These are phyloP conservation scores for Cichladusa arquata DNA, from an alignment of 2,113 vertebrate species.

Conservation along the genomic window DNA sequence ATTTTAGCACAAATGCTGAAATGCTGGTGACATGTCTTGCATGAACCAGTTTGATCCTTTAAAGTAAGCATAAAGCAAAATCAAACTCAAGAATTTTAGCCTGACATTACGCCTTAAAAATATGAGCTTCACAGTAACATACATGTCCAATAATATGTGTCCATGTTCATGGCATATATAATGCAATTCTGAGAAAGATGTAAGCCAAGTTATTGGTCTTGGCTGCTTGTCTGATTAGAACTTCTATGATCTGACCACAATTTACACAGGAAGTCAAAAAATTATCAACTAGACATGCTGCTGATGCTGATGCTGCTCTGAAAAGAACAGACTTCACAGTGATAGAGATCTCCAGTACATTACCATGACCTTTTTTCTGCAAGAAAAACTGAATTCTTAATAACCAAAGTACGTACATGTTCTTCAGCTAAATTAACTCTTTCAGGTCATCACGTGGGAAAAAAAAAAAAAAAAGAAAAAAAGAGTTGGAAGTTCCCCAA, in stretches of 20 bases:
- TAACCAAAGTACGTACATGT: neutral
- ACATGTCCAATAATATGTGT: neutral
- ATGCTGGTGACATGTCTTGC: neutral
- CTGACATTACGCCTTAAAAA: neutral
- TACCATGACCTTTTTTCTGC: neutral
- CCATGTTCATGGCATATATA: neutral
- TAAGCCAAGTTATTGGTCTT: neutral
- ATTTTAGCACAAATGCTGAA: neutral
- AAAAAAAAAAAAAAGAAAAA: neutral
- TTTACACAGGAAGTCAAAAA: neutral
- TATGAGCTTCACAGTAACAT: neutral
- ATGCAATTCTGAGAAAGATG: neutral
- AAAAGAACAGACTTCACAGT: neutral
- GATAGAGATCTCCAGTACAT: neutral
- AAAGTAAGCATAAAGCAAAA: neutral
- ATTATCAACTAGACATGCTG: accelerated
- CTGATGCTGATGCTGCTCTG: neutral
- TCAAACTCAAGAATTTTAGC: neutral
- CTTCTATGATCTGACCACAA: neutral
- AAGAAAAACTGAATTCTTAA: neutral
- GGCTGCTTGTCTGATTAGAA: neutral
- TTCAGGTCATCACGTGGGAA: neutral
- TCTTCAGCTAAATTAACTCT: neutral
- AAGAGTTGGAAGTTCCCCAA: neutral
- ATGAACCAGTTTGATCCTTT: neutral